Percentiles rank a stretch among this genome's conserved stretches.
Conservation (phyloP, 2,888 invertebrate genomes). For the Eupithecia pulchellata region DNA sequence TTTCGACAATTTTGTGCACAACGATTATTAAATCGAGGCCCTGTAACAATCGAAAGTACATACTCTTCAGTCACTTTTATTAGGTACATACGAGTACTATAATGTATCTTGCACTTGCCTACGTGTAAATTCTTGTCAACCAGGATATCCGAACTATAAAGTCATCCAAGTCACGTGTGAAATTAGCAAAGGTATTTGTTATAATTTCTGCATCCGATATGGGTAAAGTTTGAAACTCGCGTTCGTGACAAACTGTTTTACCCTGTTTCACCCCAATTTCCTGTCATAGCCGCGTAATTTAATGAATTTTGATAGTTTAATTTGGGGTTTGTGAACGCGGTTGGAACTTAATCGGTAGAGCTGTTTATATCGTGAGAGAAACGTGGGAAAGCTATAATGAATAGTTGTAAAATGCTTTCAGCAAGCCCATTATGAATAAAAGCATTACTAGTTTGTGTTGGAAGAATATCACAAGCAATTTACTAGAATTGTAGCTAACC, state of each 20-base stretch:
- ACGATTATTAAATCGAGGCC: not conserved
- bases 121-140: not conserved
- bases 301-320: constrained; percentile 40
- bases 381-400: not conserved
- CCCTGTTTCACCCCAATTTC: constrained; percentile 42
- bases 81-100: no score
- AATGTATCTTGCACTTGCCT: not conserved
- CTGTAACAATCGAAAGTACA: not conserved
- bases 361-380: constrained; percentile 10
- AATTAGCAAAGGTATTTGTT: constrained; percentile 36
- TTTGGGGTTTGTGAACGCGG: constrained; percentile 29
- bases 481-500: no score
- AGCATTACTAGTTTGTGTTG: no score
- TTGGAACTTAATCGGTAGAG: constrained; percentile 18
- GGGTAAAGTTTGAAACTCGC: constrained; percentile 34
- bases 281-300: constrained; percentile 33
- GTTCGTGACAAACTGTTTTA: constrained; percentile 42
- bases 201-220: constrained; percentile 41
- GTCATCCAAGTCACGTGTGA: constrained; percentile 35
- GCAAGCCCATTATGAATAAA: no score
- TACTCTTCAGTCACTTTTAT: not conserved
- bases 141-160: constrained; percentile 13
- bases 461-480: no score
- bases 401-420: not conserved
- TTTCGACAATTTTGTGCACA: not conserved